Evolutionary conservation across 2,113 vertebrate genomes (phyloP).

Genomic region (Tapirus terrestris): DNA sequence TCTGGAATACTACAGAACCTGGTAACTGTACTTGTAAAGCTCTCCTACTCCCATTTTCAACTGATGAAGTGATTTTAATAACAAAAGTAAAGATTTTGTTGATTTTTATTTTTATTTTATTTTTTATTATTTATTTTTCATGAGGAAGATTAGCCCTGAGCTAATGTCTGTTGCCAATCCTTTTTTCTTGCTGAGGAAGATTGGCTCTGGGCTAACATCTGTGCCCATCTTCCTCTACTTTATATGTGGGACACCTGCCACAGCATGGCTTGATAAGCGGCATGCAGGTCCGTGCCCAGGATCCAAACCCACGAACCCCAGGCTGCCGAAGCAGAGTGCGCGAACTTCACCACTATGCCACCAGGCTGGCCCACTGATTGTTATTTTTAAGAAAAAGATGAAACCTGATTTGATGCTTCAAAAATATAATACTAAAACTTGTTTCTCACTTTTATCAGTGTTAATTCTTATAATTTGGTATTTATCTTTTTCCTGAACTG

Average conservation of each 20-base stretch:
- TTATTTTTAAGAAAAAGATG: slow-evolving; percentile 47
- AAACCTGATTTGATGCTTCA: not conserved
- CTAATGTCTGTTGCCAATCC: no score
- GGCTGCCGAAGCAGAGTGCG: no score
- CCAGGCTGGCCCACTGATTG: not conserved
- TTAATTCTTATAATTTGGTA: slow-evolving; percentile 77
- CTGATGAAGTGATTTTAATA: slow-evolving; percentile 32
- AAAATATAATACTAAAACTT: slow-evolving; percentile 19
- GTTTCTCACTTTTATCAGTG: slow-evolving; percentile 77
- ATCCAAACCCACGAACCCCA: no score
- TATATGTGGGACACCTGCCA: no score
- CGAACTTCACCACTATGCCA: no score
- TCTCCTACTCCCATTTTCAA: slow-evolving; percentile 8
- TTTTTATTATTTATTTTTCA: no score
- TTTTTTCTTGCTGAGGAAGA: no score
- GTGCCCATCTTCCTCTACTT: no score
- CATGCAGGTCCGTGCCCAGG: no score
- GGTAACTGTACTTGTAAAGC: not conserved
- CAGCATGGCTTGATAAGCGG: no score
- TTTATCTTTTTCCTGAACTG: slow-evolving; percentile 79
- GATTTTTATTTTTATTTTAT: slow-evolving; percentile 15
- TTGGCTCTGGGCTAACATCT: no score
- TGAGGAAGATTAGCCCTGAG: no score
- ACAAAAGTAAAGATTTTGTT: not conserved
- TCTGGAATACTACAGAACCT: not conserved